Base-by-base conservation (phyloP, 2,113 vertebrate species). In the Columba janthina region DNA sequence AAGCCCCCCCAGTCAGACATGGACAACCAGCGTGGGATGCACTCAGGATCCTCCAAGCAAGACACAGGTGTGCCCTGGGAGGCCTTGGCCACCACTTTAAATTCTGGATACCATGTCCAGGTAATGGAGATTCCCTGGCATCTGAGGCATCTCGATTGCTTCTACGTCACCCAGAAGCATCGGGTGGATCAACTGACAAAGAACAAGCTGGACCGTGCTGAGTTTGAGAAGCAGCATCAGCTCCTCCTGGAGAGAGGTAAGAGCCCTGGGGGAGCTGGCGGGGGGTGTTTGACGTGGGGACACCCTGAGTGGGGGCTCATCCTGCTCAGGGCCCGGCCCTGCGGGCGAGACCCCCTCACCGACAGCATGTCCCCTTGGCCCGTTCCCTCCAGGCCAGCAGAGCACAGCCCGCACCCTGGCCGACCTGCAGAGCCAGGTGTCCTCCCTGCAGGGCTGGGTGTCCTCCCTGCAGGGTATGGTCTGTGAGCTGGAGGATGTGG, bases 191-290 rank as follows among this genome's bases (percentile, higher is more conserved):
- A 40, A 1, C 85, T 99, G 38, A 44, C 42, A 44, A 44, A 44
- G 97, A 98, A 12, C 29, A 94, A 97, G 38, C 85, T 81, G 0
- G 97, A 98, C 77, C 88, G 66, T 1, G 31, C 76, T 0, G 97
- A 98, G 51, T 56, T 97, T 40, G 95, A 93, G 34, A 97, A 97
- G 54, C 88, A 98, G 16, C 85, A 80, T n/a, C 60, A 40, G 62
- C 50, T 97, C 67, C 32, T 97, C 4, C 4, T 26, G 0, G 12
- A 29, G 21, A 82, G 94, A 93, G 77, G 97, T 98, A 29, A 88
- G 89, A 69, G 21, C 21, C 26, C 34, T 29, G 36, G 19, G 13
- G 9, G 36, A 15, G 15, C 11, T 7, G 25, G 16, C 10, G 6
- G n/a, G 34, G 29, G 15, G 42, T 8, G 42, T 40, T 58, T 46